Percentiles rank a stretch among this genome's conserved stretches.
Evolutionary conservation across 2,113 vertebrate species (phyloP).

Genomic region (Lycaon pictus): DNA sequence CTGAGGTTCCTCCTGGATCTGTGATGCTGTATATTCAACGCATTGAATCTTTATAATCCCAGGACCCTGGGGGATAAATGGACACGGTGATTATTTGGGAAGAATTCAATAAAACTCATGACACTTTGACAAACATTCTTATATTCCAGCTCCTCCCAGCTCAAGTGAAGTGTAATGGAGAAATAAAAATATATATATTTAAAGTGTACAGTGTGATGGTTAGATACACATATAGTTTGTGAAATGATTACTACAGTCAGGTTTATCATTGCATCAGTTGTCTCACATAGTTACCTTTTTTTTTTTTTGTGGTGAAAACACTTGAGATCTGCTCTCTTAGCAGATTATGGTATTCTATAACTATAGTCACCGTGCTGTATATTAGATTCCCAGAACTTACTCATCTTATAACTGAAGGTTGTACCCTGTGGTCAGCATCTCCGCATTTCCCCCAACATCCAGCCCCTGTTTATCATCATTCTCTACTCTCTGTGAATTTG

Average conservation of each 20-base stretch:
- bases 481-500: not conserved
- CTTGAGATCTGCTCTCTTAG: not conserved
- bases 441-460: not conserved
- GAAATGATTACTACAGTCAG: not conserved
- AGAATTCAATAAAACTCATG: not conserved
- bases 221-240: not conserved
- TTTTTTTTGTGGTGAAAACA: not conserved
- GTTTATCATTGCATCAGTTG: not conserved
- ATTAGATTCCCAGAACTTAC: not conserved
- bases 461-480: not conserved
- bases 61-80: not conserved
- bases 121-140: not conserved
- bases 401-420: not conserved
- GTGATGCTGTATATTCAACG: not conserved
- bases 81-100: constrained; percentile 1
- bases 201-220: not conserved
- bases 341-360: not conserved
- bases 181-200: constrained; percentile 6
- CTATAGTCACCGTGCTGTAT: not conserved
- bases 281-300: not conserved
- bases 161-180: not conserved
- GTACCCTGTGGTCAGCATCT: not conserved
- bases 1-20: not conserved
- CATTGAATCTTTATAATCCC: not conserved
- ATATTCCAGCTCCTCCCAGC: not conserved